phyloP scores from a whole-genome alignment of 64 coral and sea anemone species.

The Catalaphyllia jardinei region DNA sequence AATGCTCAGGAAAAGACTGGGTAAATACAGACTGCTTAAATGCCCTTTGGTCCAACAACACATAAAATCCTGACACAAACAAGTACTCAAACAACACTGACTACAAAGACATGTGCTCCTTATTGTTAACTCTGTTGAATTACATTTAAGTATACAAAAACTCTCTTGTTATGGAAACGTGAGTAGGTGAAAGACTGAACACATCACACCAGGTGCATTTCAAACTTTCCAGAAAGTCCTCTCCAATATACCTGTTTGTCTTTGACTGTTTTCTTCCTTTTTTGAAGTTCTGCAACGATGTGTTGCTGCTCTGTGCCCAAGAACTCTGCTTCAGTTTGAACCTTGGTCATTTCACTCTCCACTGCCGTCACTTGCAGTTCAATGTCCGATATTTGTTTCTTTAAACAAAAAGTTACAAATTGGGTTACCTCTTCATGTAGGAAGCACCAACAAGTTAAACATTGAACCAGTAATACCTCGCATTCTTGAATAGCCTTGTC shows the following conservation, averaged over 20 bases:
- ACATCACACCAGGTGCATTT: too few relatives aligned
- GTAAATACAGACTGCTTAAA: too few relatives aligned
- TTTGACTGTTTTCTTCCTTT: slow-evolving; percentile 14
- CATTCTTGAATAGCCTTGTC: background rate
- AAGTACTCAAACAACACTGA: too few relatives aligned
- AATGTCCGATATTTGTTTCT: slow-evolving; percentile 1
- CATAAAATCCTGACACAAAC: too few relatives aligned
- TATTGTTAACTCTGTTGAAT: too few relatives aligned
- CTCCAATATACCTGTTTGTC: background rate
- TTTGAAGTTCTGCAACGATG: background rate
- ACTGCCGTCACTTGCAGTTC: background rate
- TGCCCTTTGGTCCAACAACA: too few relatives aligned
- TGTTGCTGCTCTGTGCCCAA: background rate
- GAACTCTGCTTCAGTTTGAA: background rate
- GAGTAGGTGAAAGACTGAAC: background rate
- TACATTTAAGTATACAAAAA: background rate
- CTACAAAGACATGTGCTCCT: too few relatives aligned
- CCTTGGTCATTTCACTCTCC: background rate
- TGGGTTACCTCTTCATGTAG: too few relatives aligned
- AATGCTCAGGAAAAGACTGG: too few relatives aligned
- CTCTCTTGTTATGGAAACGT: background rate
- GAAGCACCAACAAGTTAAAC: too few relatives aligned
- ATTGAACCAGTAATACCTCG: background rate
- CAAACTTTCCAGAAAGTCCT: too few relatives aligned
- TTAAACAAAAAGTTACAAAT: background rate